Base-by-base conservation (phyloP, 2,888 invertebrate species). In the Tortrix viridana region DNA sequence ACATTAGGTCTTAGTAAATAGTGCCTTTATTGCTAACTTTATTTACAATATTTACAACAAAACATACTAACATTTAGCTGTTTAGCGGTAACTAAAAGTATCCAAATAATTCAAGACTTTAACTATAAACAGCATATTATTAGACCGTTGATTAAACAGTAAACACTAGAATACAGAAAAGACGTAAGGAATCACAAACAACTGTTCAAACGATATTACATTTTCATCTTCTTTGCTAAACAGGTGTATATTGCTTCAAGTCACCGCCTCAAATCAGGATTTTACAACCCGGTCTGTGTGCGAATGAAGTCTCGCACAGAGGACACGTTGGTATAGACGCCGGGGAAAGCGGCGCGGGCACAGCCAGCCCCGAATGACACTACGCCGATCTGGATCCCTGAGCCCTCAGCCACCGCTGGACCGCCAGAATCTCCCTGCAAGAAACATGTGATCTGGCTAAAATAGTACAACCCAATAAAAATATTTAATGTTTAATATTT, bases 361-460 rank as follows among this genome's bases (percentile, higher is more conserved):
- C 85, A 86, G 0, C 85, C 85, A 3, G 66, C 67, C 0, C 85
- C 85, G 38, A 75, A 82, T 0, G 85, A 86, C 0, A 81, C 81
- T 2, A 81, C 65, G 3, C 85, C 86, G 0, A 74, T 60, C 38
- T 77, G 77, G 1, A 65, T 14, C 0, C 71, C 68, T 6, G 66
- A 37, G 0, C 68, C 64, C 18, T 61, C 62, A 9, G 65, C 50
- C 2, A 82, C 80, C 1, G 82, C 83, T 47, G 85, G 85, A 3
- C 85, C 85, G 5, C 85, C 85, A 2, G 86, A 87, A 70, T 86
- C 87, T 60, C 87, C 86, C 87, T 86, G 64, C n/a, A 3, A 38
- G 2, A 9, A 26, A 26, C 3, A 26, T 26, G 26, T 7, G 26
- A 26, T 12, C 7, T 26, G 9, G 9, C 3, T 26, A 1, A 26